phyloP scores from a whole-genome alignment of 2,113 vertebrate species.

The Calidris pygmaea region DNA sequence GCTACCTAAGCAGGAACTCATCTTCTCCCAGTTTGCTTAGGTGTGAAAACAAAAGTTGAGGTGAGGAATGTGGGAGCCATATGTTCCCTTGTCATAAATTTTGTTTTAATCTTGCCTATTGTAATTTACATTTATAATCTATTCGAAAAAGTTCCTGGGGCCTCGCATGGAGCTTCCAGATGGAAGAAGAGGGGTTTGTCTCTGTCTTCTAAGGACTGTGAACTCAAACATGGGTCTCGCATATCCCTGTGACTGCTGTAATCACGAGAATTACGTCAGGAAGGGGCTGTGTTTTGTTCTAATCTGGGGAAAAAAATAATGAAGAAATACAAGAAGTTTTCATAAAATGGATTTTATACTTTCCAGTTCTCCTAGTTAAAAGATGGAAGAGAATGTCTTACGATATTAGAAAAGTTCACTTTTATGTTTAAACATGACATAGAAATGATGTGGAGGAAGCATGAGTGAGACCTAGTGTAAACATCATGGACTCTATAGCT shows the following conservation, averaged over 20 bases:
- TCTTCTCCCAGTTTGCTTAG: neutral
- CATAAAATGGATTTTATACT: neutral
- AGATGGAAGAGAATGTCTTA: neutral
- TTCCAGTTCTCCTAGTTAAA: neutral
- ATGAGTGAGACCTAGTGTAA: neutral
- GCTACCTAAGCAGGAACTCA: neutral
- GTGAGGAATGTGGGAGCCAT: neutral
- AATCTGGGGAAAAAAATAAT: neutral
- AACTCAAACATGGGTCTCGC: neutral
- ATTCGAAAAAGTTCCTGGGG: neutral
- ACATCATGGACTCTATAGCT: accelerated
- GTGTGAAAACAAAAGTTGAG: neutral
- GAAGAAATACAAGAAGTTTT: neutral
- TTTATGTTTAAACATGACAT: neutral
- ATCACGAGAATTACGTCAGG: neutral
- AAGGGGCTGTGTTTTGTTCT: neutral
- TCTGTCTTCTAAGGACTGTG: neutral
- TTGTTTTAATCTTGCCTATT: neutral
- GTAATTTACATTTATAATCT: neutral
- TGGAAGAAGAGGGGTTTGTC: neutral
- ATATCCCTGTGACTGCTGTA: accelerated
- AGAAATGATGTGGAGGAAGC: neutral
- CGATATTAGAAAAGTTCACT: neutral
- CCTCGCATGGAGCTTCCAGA: neutral
- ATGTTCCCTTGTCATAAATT: neutral